Base-by-base conservation (phyloP, 2,797 vertebrate species). In the Chloroceryle amazona region DNA sequence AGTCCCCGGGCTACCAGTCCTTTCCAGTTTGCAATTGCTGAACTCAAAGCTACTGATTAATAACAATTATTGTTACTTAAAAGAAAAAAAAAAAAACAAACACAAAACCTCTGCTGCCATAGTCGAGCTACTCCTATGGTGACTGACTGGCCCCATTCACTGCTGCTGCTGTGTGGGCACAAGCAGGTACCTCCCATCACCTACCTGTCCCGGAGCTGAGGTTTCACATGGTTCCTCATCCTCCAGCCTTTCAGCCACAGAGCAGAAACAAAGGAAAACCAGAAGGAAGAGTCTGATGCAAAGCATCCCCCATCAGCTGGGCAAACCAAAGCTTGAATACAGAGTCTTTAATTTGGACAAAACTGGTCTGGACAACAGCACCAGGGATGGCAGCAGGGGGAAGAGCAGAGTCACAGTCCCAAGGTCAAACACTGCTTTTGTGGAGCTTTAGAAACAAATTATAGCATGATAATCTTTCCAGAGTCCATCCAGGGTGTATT, bases 251-350 rank as follows among this genome's bases (percentile, higher is more conserved):
- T 49, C 47, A 80, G 26, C 7, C 31, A 4, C 2, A 5, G 0
- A 60, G 79, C 3, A 82, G 58, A 72, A 94, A n/a, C 21, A 20
- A 91, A 72, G 42, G 42, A 37, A 74, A 85, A 67, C 14, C 79
- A 47, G 0, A 82, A 33, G 68, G 61, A 68, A 90, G 63, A 0
- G 0, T 9, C 20, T 71, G 61, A 46, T 1, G 3, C 25, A 21
- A 37, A 86, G 65, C 41, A 46, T 29, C 12, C 19, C 39, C 22
- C 33, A 39, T 9, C n/a, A 39, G 29, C 21, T 42, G 67, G 65
- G 81, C 44, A 55, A 67, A 51, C 14, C 44, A n/a, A 37, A 78
- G 55, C 75, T 58, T 67, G 2, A 16, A 18, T 23, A 19, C 21
- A 0, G 0, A 70, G 18, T 10, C 78, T 9, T 63, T 31, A 49